Conservation (phyloP, 1,140 invertebrate species). For the Reticulitermes speratus region DNA sequence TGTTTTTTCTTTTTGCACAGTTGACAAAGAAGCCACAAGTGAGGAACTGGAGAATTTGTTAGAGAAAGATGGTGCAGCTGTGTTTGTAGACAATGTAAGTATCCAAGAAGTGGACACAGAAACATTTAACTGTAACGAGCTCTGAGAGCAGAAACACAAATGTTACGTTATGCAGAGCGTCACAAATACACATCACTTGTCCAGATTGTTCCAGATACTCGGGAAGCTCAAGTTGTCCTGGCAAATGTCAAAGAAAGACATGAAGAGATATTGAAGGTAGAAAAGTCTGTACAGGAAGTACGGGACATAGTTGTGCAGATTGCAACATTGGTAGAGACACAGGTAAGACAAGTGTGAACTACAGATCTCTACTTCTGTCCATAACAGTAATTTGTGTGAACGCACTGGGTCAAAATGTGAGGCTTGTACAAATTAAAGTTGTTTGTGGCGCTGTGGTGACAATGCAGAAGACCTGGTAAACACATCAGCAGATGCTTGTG, state of each 20-base stretch:
- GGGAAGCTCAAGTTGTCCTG: slow-evolving; percentile 74
- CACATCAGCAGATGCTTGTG: too few relatives aligned
- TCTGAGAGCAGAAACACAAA: too few relatives aligned
- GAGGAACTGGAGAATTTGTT: slow-evolving; percentile 47
- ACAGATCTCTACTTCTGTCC: not conserved
- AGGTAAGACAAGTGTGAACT: slow-evolving; percentile 49
- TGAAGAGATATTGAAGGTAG: slow-evolving; percentile 56
- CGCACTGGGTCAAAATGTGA: too few relatives aligned
- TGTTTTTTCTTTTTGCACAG: not conserved
- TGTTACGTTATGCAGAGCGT: too few relatives aligned
- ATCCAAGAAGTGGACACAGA: slow-evolving; percentile 13
- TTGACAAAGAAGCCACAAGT: not conserved
- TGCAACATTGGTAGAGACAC: slow-evolving; percentile 70
- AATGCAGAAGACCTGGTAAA: too few relatives aligned
- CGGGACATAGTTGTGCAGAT: slow-evolving; percentile 82
- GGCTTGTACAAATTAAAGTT: too few relatives aligned
- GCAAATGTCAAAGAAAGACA: slow-evolving; percentile 81
- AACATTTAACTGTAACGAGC: too few relatives aligned
- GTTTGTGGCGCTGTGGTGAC: too few relatives aligned
- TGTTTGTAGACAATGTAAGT: slow-evolving; percentile 64
- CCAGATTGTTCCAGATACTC: slow-evolving; percentile 79
- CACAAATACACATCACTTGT: slow-evolving; percentile 37
- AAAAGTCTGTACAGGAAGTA: slow-evolving; percentile 76
- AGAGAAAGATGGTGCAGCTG: slow-evolving; percentile 50
- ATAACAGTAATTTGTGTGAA: too few relatives aligned